Evolutionary conservation across 2,888 invertebrate species (phyloP), one percentile per base, ranked within the genome.

Genomic region (Volucella inflata): DNA sequence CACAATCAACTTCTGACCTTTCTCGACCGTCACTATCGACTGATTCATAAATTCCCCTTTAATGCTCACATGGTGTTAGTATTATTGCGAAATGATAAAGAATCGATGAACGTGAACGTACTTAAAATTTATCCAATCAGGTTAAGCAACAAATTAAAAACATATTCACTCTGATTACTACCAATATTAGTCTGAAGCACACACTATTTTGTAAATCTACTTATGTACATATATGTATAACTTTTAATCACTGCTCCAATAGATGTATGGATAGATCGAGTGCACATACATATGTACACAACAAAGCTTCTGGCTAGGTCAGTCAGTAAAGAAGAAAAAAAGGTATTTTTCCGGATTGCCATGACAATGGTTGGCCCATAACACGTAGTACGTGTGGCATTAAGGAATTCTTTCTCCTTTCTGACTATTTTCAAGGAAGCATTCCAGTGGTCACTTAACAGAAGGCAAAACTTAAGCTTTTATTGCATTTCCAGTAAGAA

Each of bases 21-120:
- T 81, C 55, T 68, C 85, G 72, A 72, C 68, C 76, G 68, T 62
- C 60, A 68, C 72, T 59, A 68, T 62, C 67, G 76, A 85, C 85
- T 85, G 71, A 81, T 42, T 50, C 17, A 57, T 59, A 64, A 70
- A 65, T 70, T 59, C 11, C n/a, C 75, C 65, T 59, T 50, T 65
- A 40, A 50, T 21, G 51, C 30, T 65, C 53, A 42, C 40, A 64
- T 48, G 48, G 53, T 12, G 65, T 65, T 51, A 57, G 40, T 14
- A 38, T 36, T 12, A n/a, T 30, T 30, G 6, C 30, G 21, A 50
- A 50, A 50, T 67, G 72, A 72, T 77, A 55, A 67, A 46, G 57
- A 65, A 57, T 38, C 21, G 14, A 67, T 55, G 68, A 68, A 67
- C 80, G 85, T 80, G 55, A 48, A 75, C 14, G 64, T 78, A 67